phyloP scores from a whole-genome alignment of 2,113 vertebrate genomes.

The Sterrhoptilus dennistouni region DNA sequence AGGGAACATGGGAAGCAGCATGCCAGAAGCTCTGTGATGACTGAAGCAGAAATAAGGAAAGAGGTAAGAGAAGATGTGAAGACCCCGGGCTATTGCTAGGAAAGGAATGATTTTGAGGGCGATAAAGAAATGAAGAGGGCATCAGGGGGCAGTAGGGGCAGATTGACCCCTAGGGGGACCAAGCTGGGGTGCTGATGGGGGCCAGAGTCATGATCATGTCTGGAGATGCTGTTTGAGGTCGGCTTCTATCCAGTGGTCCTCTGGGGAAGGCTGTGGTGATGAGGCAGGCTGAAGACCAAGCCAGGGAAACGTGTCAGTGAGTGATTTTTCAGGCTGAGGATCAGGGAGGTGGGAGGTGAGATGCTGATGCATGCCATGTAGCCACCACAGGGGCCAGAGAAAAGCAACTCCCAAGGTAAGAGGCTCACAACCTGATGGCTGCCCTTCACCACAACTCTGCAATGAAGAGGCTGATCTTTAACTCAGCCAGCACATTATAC shows the following conservation, averaged over 20 bases:
- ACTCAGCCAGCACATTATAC: neutral
- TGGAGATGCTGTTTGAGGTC: neutral
- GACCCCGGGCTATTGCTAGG: fast-evolving
- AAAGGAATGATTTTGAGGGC: neutral
- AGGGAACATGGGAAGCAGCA: neutral
- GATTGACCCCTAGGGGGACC: neutral
- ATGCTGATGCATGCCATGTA: neutral
- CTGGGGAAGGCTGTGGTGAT: neutral
- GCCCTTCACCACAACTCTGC: neutral
- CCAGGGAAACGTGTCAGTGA: fast-evolving
- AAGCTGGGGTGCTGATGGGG: neutral
- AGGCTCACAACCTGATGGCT: neutral
- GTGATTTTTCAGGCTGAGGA: neutral
- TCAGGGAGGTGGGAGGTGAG: neutral
- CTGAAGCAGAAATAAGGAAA: neutral
- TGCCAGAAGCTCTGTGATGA: neutral
- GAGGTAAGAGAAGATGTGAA: neutral
- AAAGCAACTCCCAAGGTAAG: neutral
- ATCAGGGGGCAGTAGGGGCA: neutral
- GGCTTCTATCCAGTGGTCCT: neutral
- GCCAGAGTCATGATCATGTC: neutral
- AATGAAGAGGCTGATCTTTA: fast-evolving
- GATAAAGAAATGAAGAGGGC: neutral
- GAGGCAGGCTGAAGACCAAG: neutral
- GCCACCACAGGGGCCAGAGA: neutral